phyloP scores from a whole-genome alignment of 2,888 invertebrate species.

The Gibbula magus region DNA sequence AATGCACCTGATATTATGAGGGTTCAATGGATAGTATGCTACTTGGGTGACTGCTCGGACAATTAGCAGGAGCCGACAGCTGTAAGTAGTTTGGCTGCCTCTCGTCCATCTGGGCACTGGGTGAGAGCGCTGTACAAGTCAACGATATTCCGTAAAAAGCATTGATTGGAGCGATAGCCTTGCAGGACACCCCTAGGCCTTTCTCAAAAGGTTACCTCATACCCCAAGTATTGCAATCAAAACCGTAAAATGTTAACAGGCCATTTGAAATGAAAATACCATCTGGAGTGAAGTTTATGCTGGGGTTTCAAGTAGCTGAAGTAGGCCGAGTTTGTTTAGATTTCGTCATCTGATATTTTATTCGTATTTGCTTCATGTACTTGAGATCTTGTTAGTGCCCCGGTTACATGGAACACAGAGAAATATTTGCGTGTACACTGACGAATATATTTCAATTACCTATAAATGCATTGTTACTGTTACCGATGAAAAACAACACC shows the following conservation, averaged over 20 bases:
- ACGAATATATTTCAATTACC: too few species aligned
- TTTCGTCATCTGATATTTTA: too few species aligned
- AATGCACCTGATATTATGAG: too few species aligned
- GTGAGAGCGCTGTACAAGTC: neutral
- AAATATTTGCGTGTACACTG: too few species aligned
- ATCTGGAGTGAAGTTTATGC: neutral
- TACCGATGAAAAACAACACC: too few species aligned
- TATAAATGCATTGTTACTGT: too few species aligned
- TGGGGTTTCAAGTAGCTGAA: neutral
- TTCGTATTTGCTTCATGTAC: too few species aligned
- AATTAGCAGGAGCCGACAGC: neutral
- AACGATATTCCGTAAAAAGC: neutral
- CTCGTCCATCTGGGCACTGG: neutral
- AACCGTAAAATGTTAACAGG: conserved; percentile 13
- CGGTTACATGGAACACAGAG: too few species aligned
- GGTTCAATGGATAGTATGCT: neutral
- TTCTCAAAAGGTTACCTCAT: conserved; percentile 7
- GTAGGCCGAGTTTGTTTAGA: neutral
- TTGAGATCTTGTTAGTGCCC: too few species aligned
- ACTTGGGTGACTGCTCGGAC: neutral
- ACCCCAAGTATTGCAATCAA: conserved; percentile 1
- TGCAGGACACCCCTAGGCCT: neutral
- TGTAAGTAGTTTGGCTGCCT: neutral
- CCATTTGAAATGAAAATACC: neutral
- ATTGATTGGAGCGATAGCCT: neutral